phyloP scores from a whole-genome alignment of 2,113 vertebrate species.

The Nesoenas mayeri region DNA sequence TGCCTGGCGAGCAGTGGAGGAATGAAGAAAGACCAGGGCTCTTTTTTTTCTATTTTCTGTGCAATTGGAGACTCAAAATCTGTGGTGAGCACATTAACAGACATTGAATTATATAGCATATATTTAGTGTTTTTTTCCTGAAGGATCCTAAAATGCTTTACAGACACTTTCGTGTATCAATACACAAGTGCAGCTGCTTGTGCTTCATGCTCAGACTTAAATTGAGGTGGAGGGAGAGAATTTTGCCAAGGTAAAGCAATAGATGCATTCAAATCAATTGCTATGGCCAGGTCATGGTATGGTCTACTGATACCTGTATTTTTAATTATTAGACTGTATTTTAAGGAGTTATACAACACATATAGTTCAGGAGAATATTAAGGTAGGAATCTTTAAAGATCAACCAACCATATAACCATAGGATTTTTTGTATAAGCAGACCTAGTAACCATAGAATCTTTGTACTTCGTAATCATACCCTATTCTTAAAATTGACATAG shows the following conservation, averaged over 20 bases:
- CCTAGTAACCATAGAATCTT: too few relatives aligned
- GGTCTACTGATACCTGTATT: neutral
- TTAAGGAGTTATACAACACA: too few relatives aligned
- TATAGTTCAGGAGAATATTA: too few relatives aligned
- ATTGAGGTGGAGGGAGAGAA: neutral
- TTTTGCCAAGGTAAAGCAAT: neutral
- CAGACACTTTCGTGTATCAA: neutral
- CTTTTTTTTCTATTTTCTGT: neutral
- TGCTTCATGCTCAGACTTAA: neutral
- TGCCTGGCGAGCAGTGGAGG: neutral
- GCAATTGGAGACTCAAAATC: neutral
- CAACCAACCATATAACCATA: too few relatives aligned
- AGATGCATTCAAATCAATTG: fast-evolving
- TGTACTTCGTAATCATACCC: too few relatives aligned
- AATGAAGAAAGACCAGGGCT: neutral
- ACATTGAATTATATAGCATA: conserved; percentile 23
- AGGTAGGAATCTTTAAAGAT: too few relatives aligned
- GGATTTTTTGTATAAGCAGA: too few relatives aligned
- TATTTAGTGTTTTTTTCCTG: conserved; percentile 44
- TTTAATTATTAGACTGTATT: too few relatives aligned
- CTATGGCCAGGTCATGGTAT: fast-evolving
- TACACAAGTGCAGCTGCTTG: neutral
- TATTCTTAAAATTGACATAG: too few relatives aligned
- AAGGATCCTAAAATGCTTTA: conserved; percentile 32
- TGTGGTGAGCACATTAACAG: conserved; percentile 15